A percentile compares a stretch with the other conserved stretches of the same genome.
phyloP scores from a whole-genome alignment of 2,888 invertebrate species.

The Tipula helvola region DNA sequence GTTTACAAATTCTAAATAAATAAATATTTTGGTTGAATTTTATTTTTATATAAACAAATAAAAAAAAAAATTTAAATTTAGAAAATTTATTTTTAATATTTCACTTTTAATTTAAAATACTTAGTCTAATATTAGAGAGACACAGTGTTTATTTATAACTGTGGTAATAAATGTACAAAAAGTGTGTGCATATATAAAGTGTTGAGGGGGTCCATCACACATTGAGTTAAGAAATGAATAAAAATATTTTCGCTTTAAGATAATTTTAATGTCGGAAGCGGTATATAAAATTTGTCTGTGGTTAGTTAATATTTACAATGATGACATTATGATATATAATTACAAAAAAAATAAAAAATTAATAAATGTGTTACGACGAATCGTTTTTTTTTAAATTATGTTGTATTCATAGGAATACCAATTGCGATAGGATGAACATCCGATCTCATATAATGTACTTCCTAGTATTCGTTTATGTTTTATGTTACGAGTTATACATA shows the following conservation, averaged over 20 bases:
- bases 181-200: neutral
- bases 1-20: neutral
- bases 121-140: neutral
- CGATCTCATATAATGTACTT: neutral
- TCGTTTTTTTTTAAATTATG: too few species aligned
- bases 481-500: neutral
- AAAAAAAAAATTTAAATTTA: neutral
- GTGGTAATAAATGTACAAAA: neutral
- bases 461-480: neutral
- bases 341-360: neutral
- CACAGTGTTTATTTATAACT: neutral
- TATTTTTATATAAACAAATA: neutral
- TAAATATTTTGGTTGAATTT: neutral
- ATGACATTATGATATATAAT: neutral
- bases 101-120: neutral
- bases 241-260: neutral
- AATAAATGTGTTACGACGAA: neutral
- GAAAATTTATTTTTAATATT: neutral
- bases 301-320: neutral
- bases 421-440: neutral
- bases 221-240: neutral
- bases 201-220: neutral
- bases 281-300: neutral
- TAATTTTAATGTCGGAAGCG: neutral
- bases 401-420: neutral